Evolutionary conservation across 1,140 invertebrate genomes (phyloP).

Genomic region (Orussus abietinus): DNA sequence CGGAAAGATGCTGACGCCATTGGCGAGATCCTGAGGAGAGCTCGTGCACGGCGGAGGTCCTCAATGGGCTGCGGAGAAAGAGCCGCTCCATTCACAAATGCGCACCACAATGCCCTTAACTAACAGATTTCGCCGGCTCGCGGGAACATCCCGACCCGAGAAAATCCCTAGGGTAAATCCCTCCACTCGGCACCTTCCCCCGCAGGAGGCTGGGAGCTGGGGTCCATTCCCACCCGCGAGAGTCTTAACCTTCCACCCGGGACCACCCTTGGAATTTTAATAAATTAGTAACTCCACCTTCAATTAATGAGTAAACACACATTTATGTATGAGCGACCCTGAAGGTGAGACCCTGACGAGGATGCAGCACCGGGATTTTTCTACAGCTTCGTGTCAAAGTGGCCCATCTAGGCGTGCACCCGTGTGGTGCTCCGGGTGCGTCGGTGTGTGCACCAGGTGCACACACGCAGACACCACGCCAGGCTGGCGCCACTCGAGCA

Average conservation of each 20-base stretch:
- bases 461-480: too few relatives aligned
- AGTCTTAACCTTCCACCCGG: too few relatives aligned
- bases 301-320: too few relatives aligned
- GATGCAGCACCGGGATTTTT: too few relatives aligned
- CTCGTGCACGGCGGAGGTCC: constrained; percentile 24
- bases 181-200: too few relatives aligned
- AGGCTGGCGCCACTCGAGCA: constrained; percentile 45
- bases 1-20: constrained; percentile 23
- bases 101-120: constrained; percentile 40
- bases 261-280: too few relatives aligned
- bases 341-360: too few relatives aligned
- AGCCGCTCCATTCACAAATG: constrained; percentile 36
- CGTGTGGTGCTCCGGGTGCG: constrained; percentile 10
- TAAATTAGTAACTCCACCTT: too few relatives aligned
- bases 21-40: constrained; percentile 10
- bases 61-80: constrained; percentile 28
- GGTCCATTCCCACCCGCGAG: too few relatives aligned
- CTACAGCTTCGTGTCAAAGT: too few relatives aligned
- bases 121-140: constrained; percentile 34
- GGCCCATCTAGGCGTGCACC: neutral
- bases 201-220: too few relatives aligned
- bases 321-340: too few relatives aligned
- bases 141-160: neutral
- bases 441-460: neutral
- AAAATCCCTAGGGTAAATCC: neutral